Evolutionary conservation across 2,888 invertebrate genomes (phyloP).

Genomic region (Augochlorella aurata): DNA sequence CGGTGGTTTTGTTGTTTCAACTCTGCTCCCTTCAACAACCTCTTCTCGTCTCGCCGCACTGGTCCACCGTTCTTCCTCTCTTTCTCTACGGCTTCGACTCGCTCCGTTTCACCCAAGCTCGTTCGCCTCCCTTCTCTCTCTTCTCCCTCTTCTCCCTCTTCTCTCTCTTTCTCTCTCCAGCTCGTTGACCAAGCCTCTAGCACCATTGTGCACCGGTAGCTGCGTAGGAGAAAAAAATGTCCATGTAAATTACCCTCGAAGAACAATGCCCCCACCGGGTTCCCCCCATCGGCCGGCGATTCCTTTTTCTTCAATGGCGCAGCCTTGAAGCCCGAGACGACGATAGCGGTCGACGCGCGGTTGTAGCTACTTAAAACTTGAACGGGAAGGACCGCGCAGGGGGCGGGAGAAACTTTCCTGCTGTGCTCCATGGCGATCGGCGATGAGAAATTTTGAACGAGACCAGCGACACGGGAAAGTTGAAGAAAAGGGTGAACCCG

Average conservation of each 20-base stretch:
- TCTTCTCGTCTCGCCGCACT: conserved; percentile 50
- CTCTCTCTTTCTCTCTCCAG: conserved; percentile 15
- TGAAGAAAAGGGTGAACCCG: conserved; percentile 32
- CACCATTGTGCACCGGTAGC: conserved; percentile 63
- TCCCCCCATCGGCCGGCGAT: conserved; percentile 27
- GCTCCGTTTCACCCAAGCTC: conserved; percentile 14
- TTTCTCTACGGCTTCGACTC: not conserved
- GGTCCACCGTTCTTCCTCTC: conserved; percentile 30
- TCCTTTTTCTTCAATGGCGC: conserved; percentile 47
- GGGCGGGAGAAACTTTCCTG: conserved; percentile 57
- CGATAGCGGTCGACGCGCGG: conserved; percentile 47
- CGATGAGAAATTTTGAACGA: conserved; percentile 58
- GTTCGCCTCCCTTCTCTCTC: conserved; percentile 15
- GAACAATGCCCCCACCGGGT: conserved; percentile 67
- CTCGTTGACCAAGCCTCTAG: conserved; percentile 42
- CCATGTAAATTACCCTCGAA: conserved; percentile 72
- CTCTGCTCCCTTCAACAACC: conserved; percentile 67
- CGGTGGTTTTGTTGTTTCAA: conserved; percentile 76
- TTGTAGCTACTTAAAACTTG: conserved; percentile 66
- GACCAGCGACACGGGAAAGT: conserved; percentile 38
- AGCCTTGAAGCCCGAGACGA: conserved; percentile 39
- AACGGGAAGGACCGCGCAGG: conserved; percentile 5
- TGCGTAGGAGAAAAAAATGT: conserved; percentile 61
- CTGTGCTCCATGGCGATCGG: conserved; percentile 51
- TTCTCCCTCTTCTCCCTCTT: conserved; percentile 11